Evolutionary conservation across 1,140 invertebrate genomes (phyloP), one percentile per base, ranked within the genome.

Genomic region (Heliconius congener): DNA sequence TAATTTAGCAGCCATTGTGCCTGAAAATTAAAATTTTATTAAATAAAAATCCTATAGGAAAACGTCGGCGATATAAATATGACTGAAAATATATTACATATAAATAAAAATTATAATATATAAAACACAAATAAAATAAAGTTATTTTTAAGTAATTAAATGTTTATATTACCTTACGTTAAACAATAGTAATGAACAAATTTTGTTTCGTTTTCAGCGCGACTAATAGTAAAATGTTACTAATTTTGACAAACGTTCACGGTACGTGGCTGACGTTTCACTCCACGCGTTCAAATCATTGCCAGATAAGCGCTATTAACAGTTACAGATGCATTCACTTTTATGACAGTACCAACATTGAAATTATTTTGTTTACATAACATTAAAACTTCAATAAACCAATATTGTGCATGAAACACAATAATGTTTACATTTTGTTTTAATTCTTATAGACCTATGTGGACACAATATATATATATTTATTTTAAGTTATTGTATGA

Each of bases 231-330:
- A 77, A 84, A 82, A 84, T 79, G 82, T 84, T 87, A 80, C 81
- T 83, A 72, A 79, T 71, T 78, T 87, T 91, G 90, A 92, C 87
- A 89, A 85, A 78, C 81, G 77, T 81, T 84, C 73, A 82, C 76
- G 55, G 86, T 88, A 93, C 92, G 92, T 93, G 93, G 92, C 93
- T 93, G 92, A 93, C 92, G 88, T 93, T 94, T 93, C 92, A 91
- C 87, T 93, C 92, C 93, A 94, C 92, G 93, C 93, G 89, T 91
- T 83, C 86, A 85, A 85, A 86, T 83, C 55, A 73, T 91, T 91
- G 87, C 91, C 85, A 89, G 71, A 57, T 77, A 73, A 27, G 57
- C 23, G 34, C 34, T 39, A 39, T 39, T 55, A 72, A 82, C 66
- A 77, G 75, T 82, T 87, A 82, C 18, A 34, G 74, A 11, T 82